Evolutionary conservation across 2,888 invertebrate genomes (phyloP).

Genomic region (Amphipyra tragopoginis): DNA sequence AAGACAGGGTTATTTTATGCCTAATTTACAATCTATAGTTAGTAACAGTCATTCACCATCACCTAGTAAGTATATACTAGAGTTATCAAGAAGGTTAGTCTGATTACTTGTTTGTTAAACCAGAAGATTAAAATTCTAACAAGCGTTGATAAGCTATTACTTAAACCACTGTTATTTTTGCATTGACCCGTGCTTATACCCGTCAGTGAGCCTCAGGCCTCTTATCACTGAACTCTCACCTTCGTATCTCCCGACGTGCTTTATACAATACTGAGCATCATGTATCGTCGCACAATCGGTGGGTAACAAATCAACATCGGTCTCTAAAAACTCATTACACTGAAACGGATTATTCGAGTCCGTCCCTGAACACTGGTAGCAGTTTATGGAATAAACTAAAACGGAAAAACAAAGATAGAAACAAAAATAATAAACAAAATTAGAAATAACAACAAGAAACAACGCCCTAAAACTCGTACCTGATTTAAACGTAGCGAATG

Average conservation of each 20-base stretch:
- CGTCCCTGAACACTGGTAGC: conserved; percentile 97
- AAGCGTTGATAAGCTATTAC: conserved; percentile 1
- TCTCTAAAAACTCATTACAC: conserved; percentile 94
- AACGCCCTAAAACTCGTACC: conserved; percentile 75
- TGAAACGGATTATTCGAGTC: conserved; percentile 94
- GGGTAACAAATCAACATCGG: conserved; percentile 91
- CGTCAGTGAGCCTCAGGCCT: conserved; percentile 18
- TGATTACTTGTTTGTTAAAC: not conserved
- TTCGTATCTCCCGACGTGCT: conserved; percentile 97
- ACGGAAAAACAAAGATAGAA: conserved; percentile 63
- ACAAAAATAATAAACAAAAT: conserved; percentile 62
- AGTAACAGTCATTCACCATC: conserved; percentile 14
- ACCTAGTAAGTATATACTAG: not conserved
- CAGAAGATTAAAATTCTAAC: not conserved
- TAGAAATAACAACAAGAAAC: conserved; percentile 57
- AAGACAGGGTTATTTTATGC: too few relatives aligned
- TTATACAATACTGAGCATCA: conserved; percentile 96
- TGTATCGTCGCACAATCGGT: conserved; percentile 94
- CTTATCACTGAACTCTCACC: conserved; percentile 87
- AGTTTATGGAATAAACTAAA: conserved; percentile 92
- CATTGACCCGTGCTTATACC: conserved; percentile 1
- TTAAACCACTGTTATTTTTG: not conserved
- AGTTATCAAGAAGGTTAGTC: not conserved
- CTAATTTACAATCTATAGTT: conserved; percentile 1
- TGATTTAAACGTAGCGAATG: conserved; percentile 65